These are phyloP conservation scores for Steinernema carpocapsae DNA, from an alignment of 2,888 invertebrate genomes.

Conservation along the genomic window DNA sequence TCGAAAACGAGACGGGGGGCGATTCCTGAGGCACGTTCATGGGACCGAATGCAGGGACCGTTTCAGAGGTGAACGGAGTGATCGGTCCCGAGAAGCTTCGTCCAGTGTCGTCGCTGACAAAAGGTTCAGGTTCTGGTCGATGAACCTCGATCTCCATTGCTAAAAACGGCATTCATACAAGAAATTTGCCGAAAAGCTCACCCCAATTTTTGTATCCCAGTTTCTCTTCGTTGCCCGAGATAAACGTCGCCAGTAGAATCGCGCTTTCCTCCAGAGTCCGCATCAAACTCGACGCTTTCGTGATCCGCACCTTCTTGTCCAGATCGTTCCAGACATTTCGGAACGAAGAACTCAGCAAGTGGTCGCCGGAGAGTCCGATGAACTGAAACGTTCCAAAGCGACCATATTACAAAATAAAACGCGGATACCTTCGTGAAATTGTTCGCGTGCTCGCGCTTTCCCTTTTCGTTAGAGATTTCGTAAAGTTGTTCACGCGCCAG, in stretches of 20 bases:
- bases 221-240: slow-evolving; percentile 43
- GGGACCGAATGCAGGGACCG: slow-evolving; percentile 33
- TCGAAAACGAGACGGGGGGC: slow-evolving; percentile 43
- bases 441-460: slow-evolving; percentile 1
- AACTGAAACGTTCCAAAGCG: slow-evolving; percentile 47
- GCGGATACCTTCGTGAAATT: slow-evolving; percentile 14
- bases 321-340: slow-evolving; percentile 54
- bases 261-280: slow-evolving; percentile 55
- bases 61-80: background rate
- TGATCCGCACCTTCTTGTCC: slow-evolving; percentile 34
- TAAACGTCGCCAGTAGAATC: slow-evolving; percentile 53
- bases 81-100: slow-evolving; percentile 30
- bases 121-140: slow-evolving; percentile 40
- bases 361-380: slow-evolving; percentile 58
- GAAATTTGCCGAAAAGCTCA: too few relatives aligned
- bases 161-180: slow-evolving; percentile 25
- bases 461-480: background rate
- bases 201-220: slow-evolving; percentile 50
- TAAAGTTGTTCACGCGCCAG: slow-evolving; percentile 32
- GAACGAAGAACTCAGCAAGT: slow-evolving; percentile 47
- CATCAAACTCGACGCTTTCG: slow-evolving; percentile 51
- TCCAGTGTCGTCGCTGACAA: slow-evolving; percentile 7
- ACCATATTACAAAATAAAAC: background rate
- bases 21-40: slow-evolving; percentile 34
- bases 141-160: slow-evolving; percentile 52